phyloP scores from a whole-genome alignment of 2,888 invertebrate species.

The Oligia latruncula region DNA sequence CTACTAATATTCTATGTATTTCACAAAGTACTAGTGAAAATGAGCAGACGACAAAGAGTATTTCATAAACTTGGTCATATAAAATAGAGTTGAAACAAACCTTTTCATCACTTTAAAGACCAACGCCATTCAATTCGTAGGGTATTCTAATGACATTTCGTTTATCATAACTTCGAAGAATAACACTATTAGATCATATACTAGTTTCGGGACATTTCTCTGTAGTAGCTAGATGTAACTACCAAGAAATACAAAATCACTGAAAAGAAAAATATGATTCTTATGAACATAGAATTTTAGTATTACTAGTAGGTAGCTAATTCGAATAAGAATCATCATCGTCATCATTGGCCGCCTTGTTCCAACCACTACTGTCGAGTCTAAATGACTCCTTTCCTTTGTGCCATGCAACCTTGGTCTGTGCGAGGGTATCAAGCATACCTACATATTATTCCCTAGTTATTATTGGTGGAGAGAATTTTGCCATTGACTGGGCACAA shows the following conservation, averaged over 20 bases:
- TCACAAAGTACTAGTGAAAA: background rate
- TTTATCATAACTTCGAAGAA: background rate
- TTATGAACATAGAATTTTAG: background rate
- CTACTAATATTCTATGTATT: background rate
- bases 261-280: conserved; percentile 10
- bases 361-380: background rate
- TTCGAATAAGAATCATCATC: background rate
- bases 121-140: background rate
- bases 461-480: background rate
- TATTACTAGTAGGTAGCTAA: background rate
- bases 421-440: background rate
- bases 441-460: background rate
- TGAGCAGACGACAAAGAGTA: background rate
- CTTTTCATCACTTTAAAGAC: background rate
- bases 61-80: background rate
- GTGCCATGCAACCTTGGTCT: background rate
- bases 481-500: background rate
- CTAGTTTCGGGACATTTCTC: background rate
- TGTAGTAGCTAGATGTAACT: conserved; percentile 4
- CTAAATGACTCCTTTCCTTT: background rate
- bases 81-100: background rate
- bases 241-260: conserved; percentile 10
- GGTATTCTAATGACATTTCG: too few relatives aligned
- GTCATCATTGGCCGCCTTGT: background rate
- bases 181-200: too few relatives aligned